Evolutionary conservation across 1,140 invertebrate genomes (phyloP), one percentile per base, ranked within the genome.

Genomic region (Antheraea mylitta): DNA sequence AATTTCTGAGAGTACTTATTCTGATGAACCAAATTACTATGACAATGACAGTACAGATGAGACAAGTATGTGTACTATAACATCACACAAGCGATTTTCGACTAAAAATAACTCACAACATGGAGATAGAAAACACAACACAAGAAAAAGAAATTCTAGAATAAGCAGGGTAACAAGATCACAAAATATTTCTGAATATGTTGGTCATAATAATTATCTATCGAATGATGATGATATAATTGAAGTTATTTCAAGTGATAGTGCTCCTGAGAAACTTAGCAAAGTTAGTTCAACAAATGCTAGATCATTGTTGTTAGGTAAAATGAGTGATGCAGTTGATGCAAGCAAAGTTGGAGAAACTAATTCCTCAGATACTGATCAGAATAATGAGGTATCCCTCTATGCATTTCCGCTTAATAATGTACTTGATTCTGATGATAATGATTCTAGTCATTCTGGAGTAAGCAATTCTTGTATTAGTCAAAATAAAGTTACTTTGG

Each of bases 1-100:
- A 53, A 10, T 6, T 53, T 53, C 16, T 53, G 11, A 42, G 7
- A 53, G 10, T 53, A 53, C 45, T 53, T 53, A 5, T 53, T 53
- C 45, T n/a, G 16, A 53, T 53, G 45, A 53, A 53, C 16, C 45
- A 16, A 53, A 53, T 16, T 53, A 53, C 6, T 53, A 53, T 16
- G 45, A 53, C 8, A 61, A 19, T 61, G 59, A 61, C 11, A 61
- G 59, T 16, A 61, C 59, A 61, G 30, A 61, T 61, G 59, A 61
- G 6, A 36, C 13, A 3, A 61, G 9, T 30, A 18, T 60, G 18
- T 61, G 22, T 30, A 30, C 8, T 61, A 30, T 30, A 10, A 11
- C 59, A 30, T 30, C 59, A 53, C 4, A 53, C 10, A 61, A 61
- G n/a, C 30, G 59, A 61, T 30, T 61, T 10, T 61, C 19, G 22